Conservation (phyloP, 2,113 vertebrate species). For the Ahaetulla prasina region DNA sequence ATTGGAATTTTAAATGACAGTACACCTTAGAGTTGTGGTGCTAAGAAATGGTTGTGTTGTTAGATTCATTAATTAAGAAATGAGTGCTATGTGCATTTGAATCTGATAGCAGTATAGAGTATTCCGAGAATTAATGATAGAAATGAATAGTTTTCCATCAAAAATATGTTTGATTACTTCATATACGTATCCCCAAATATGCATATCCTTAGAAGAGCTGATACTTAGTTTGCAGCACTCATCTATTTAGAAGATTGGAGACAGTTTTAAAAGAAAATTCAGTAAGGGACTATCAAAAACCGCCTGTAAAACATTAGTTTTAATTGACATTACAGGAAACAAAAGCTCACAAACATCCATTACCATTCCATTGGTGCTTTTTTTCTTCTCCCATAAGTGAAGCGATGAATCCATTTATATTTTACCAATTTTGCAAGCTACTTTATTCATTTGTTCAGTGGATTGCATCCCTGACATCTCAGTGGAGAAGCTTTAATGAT, state of each 20-base stretch:
- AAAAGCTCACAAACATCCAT: background rate
- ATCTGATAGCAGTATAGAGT: constrained; percentile 18
- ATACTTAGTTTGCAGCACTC: accelerated
- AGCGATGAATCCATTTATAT: constrained; percentile 37
- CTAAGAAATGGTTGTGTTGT: constrained; percentile 2
- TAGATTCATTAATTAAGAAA: constrained; percentile 3
- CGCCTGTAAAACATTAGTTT: constrained; percentile 21
- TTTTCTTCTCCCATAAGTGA: background rate
- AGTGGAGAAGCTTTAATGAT: constrained; percentile 13
- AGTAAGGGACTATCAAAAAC: constrained; percentile 35
- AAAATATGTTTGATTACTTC: constrained; percentile 37
- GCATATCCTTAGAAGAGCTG: constrained; percentile 11
- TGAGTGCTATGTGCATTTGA: constrained; percentile 20
- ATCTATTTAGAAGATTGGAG: constrained; percentile 27
- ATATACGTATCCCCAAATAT: constrained; percentile 19
- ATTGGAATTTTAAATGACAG: background rate
- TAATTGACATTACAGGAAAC: constrained; percentile 3
- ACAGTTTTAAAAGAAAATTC: background rate
- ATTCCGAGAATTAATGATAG: constrained; percentile 17
- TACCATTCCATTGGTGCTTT: background rate
- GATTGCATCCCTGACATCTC: constrained; percentile 2
- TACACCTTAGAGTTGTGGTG: background rate
- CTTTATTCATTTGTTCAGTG: constrained; percentile 18
- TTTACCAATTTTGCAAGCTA: constrained; percentile 3
- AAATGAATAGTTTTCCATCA: constrained; percentile 42